Base-by-base conservation (phyloP, 2,113 vertebrate genomes). In the Eurystomus gularis region DNA sequence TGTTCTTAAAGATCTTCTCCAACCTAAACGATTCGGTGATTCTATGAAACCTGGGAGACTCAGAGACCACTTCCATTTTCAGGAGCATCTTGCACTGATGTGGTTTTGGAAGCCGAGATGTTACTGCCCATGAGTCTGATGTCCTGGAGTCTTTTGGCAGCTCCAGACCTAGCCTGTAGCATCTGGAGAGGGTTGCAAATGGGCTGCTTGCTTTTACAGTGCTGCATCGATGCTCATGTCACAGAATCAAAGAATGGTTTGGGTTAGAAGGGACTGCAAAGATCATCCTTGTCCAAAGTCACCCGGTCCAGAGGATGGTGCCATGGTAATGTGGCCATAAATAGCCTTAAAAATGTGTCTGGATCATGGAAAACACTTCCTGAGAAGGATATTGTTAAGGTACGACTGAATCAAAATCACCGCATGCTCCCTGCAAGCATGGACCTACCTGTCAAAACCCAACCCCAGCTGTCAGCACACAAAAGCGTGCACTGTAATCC, bases 311-410 rank as follows among this genome's bases (percentile, higher is more conserved):
- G 33, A 62, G 26, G 19, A 77, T 0, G 2, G 7, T 61, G 37
- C 24, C 57, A 62, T 42, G 0, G 0, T 39, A 75, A 82, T 2
- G 24, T 20, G 20, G 33, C 25, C 2, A 1, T 12, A 62, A 83
- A 70, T 4, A 76, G 10, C 44, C 58, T 24, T 35, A 46, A 82
- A 94, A 73, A 58, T 18, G 54, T 0, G 2, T 13, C 17, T 46
- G 25, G 23, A 28, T 46, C 14, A 51, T 20, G 33, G 48, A 72
- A 90, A 64, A 0, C 16, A 28, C 25, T 81, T 77, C 49, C 33
- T 46, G 44, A 72, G 18, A 82, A 72, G 19, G 14, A 17, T 20
- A 49, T 8, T 61, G 21, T 49, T 54, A 78, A 61, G 9, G 16
- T 5, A 79, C 18, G 44, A 51, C 11, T 17, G 29, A 88, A 76